Base-by-base conservation (phyloP, 2,797 vertebrate species). In the Neosalanx taihuensis region DNA sequence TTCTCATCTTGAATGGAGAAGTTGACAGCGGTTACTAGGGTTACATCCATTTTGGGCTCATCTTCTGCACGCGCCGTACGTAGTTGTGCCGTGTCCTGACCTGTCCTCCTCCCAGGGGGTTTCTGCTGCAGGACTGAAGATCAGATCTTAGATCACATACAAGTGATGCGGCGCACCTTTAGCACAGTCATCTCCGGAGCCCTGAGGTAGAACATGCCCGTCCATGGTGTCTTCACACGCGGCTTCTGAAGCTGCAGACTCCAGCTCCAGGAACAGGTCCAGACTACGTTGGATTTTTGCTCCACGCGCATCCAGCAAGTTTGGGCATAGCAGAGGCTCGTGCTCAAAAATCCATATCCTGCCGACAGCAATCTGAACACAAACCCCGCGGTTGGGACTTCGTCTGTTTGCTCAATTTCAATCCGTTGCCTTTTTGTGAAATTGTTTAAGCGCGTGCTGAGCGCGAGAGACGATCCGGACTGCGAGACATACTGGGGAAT, bases 21-120 rank as follows among this genome's bases (percentile, higher is more conserved):
- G 83, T 94, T 93, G 78, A 78, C 82, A 69, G 64, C 23, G 59
- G 79, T 81, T 33, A 82, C 70, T 31, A 81, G 82, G 64, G 78
- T 88, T 78, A 89, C 70, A 90, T 93, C 89, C 93, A 94, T 94
- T 74, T 70, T 89, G 79, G 15, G 70, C 76, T 69, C 51, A 72
- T 37, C 71, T 67, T 80, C 69, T 66, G 23, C 73, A 70, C 67
- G 79, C 78, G 75, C 82, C 88, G 91, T 92, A 69, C 56, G 13
- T 60, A 58, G 56, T 81, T 86, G 75, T 82, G 73, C 60, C 71
- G 49, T 74, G 73, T 26, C 49, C 56, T n/a, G 69, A 61, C 30
- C 20, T 46, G 66, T 57, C 23, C 12, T 31, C 49, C 6, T 49
- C 63, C 41, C 56, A 30, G 81, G 76, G 61, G 69, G 71, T 72